Base-by-base conservation (phyloP, 37 sponge, comb jelly and placozoan genomes). In the Beroe forskalii region DNA sequence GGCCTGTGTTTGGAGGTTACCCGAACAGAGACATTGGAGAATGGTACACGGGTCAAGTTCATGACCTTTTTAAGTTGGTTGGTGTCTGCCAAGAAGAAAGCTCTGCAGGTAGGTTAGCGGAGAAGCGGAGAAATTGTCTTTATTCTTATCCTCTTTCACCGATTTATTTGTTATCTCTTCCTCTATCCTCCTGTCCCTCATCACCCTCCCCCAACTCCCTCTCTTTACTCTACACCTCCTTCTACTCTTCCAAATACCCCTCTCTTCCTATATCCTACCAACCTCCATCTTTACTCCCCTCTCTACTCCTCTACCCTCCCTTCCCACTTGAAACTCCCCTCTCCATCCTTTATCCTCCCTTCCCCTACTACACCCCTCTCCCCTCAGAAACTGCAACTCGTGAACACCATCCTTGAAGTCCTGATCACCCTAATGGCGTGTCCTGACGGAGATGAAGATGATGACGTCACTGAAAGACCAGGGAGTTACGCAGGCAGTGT, bases 61-160 rank as follows among this genome's bases (percentile, higher is more conserved):
- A 89, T 98, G 32, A 93, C 96, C 32, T 91, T 96, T 31, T 75
- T 98, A 17, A 92, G 93, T 0, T 95, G 95, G 95, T 92, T 98
- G 31, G 89, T 91, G 17, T 80, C 93, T 36, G 28, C 92, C 28
- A 96, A 94, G 93, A 98, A 96, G 93, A 95, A 95, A 92, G 96
- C 86, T 32, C 72, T 69, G 4, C 72, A 69, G 38, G 72, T 69
- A n/a, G n/a, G n/a, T n/a, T n/a, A n/a, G n/a, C n/a, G n/a, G n/a
- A n/a, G n/a, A n/a, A n/a, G n/a, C n/a, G n/a, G n/a, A n/a, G n/a
- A n/a, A n/a, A n/a, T n/a, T n/a, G n/a, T n/a, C n/a, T n/a, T n/a
- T n/a, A n/a, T n/a, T n/a, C 1, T 32, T 33, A 14, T 69, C n/a
- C n/a, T n/a, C n/a, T n/a, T n/a, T n/a, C n/a, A n/a, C n/a, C n/a